A percentile compares a stretch with the other conserved stretches of the same genome.
phyloP scores from a whole-genome alignment of 2,888 invertebrate genomes.

The Plutella xylostella region DNA sequence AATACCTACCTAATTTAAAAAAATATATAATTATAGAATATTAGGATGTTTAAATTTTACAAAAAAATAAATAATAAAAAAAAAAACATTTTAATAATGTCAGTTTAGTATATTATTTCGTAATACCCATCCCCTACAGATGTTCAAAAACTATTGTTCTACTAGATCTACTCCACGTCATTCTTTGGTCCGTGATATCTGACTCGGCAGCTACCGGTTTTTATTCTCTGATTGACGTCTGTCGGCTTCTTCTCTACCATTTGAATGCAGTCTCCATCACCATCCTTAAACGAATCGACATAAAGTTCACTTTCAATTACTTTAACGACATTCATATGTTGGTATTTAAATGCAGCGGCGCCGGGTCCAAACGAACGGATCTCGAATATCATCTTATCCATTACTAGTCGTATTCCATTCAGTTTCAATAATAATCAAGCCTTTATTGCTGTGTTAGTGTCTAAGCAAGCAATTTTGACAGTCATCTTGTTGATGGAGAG shows the following conservation, averaged over 20 bases:
- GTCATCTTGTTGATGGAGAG: slow-evolving; percentile 5
- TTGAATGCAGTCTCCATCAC: slow-evolving; percentile 20
- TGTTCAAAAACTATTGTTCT: no score
- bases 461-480: slow-evolving; percentile 7
- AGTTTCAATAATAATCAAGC: slow-evolving; percentile 61
- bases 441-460: slow-evolving; percentile 18
- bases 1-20: no score
- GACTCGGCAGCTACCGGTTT: slow-evolving; percentile 65
- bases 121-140: no score
- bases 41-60: no score
- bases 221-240: slow-evolving; percentile 68
- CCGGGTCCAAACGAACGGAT: slow-evolving; percentile 51
- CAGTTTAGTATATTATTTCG: neutral
- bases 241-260: slow-evolving; percentile 58
- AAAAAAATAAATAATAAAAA: neutral
- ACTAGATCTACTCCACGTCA: neutral
- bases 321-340: slow-evolving; percentile 19
- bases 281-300: slow-evolving; percentile 16
- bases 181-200: slow-evolving; percentile 32
- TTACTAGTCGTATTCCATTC: slow-evolving; percentile 52
- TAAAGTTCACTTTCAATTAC: slow-evolving; percentile 26
- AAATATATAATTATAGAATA: no score
- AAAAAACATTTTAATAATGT: neutral
- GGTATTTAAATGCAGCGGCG: slow-evolving; percentile 52
- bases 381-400: slow-evolving; percentile 67